These are phyloP conservation scores for Sciurus carolinensis DNA, from an alignment of 2,797 vertebrate genomes.

Conservation along the genomic window DNA sequence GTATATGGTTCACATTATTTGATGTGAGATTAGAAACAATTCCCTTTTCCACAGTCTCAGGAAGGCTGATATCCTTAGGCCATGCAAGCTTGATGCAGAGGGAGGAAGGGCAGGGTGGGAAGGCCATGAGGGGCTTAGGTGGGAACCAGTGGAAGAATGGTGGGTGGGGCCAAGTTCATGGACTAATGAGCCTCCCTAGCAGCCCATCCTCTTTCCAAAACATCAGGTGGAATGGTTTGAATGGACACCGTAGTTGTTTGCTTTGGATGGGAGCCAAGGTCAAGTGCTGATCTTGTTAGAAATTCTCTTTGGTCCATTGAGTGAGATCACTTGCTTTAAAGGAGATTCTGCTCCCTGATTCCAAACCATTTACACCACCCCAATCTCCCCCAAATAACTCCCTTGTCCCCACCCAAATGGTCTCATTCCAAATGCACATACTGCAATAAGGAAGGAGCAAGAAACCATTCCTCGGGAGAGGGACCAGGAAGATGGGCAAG, in stretches of 20 bases:
- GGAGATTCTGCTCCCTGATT: not conserved
- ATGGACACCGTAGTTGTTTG: not conserved
- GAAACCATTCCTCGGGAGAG: not conserved
- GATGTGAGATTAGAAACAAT: constrained; percentile 52
- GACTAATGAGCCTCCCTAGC: not conserved
- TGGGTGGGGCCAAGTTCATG: not conserved
- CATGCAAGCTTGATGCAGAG: not conserved
- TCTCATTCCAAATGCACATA: not conserved
- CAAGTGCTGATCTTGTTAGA: not conserved
- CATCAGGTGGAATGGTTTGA: not conserved
- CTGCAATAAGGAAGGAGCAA: not conserved
- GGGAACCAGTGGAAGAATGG: not conserved
- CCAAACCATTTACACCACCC: not conserved
- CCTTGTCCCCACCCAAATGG: not conserved
- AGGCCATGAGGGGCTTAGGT: not conserved
- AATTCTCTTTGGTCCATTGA: not conserved
- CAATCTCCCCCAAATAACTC: not conserved
- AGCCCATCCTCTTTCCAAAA: not conserved
- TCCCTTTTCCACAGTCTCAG: not conserved
- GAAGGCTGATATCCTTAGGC: not conserved
- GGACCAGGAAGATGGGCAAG: not conserved
- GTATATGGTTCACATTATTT: constrained; percentile 11
- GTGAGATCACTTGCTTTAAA: constrained; percentile 21
- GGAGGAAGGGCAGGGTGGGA: not conserved
- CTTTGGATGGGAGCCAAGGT: constrained; percentile 4